Percentiles rank a stretch among this genome's conserved stretches.
phyloP scores from a whole-genome alignment of 2,797 vertebrate species.

The Rhinoraja longicauda region DNA sequence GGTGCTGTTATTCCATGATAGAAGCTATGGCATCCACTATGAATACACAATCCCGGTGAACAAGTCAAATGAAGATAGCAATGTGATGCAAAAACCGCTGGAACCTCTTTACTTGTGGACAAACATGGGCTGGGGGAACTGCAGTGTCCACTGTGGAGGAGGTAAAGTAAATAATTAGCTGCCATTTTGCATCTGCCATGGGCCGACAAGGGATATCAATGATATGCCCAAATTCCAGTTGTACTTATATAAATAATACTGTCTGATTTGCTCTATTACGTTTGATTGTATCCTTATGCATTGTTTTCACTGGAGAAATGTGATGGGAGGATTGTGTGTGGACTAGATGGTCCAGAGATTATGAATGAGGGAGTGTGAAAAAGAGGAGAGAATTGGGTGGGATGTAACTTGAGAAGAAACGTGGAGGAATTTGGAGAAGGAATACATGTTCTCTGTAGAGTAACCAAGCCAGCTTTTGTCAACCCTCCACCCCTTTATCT shows the following conservation, averaged over 20 bases:
- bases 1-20: constrained; percentile 93
- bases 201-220: background rate
- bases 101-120: constrained; percentile 88
- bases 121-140: constrained; percentile 87
- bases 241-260: background rate
- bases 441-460: background rate
- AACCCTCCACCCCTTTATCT: no score
- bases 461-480: no score
- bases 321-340: background rate
- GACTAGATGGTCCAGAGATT: background rate
- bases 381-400: background rate
- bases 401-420: background rate
- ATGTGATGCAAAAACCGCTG: constrained; percentile 56
- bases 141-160: constrained; percentile 87
- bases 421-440: background rate
- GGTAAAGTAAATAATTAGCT: constrained; percentile 55
- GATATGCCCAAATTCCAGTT: background rate
- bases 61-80: constrained; percentile 59
- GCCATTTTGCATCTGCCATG: background rate
- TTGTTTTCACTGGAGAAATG: background rate
- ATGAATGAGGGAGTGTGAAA: background rate
- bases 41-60: constrained; percentile 90
- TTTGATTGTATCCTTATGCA: background rate
- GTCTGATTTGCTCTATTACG: background rate
- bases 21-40: constrained; percentile 91